Evolutionary conservation across 2,797 vertebrate genomes (phyloP).

Genomic region (Heterohyrax brucei): DNA sequence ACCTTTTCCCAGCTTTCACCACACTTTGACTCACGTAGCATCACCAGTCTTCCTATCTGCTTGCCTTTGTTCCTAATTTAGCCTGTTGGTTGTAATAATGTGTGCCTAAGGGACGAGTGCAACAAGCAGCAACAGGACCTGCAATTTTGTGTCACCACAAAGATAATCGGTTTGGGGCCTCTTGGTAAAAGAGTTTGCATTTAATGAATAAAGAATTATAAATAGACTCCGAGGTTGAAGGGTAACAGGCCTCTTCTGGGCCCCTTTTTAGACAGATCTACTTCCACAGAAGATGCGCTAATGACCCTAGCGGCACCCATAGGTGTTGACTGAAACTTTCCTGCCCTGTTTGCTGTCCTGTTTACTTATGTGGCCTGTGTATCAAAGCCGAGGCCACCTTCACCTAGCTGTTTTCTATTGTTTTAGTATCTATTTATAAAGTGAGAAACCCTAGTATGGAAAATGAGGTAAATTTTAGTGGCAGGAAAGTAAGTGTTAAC

Average conservation of each 20-base stretch:
- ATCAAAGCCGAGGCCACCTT: background rate
- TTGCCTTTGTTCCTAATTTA: background rate
- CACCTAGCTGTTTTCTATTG: slow-evolving; percentile 38
- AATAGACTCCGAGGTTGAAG: slow-evolving; percentile 52
- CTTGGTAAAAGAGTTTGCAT: slow-evolving; percentile 26
- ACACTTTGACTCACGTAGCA: background rate
- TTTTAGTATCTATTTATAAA: slow-evolving; percentile 28
- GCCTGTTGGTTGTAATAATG: background rate
- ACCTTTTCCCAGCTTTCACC: background rate
- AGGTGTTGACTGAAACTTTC: background rate
- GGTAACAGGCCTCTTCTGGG: background rate
- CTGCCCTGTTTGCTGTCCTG: background rate
- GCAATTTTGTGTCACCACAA: background rate
- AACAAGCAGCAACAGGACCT: slow-evolving; percentile 11
- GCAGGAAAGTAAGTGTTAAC: background rate
- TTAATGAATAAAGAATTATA: slow-evolving; percentile 66
- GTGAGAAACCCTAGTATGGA: slow-evolving; percentile 56
- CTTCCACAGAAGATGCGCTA: background rate
- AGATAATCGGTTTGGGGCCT: slow-evolving; percentile 12
- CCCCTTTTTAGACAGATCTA: background rate
- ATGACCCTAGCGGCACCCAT: background rate
- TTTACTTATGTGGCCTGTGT: background rate
- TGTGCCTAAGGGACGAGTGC: slow-evolving; percentile 27
- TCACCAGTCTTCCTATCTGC: background rate
- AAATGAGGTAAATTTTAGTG: slow-evolving; percentile 76